Evolutionary conservation across 1,140 invertebrate species (phyloP), one percentile per base, ranked within the genome.

Genomic region (Parasteatoda tepidariorum): DNA sequence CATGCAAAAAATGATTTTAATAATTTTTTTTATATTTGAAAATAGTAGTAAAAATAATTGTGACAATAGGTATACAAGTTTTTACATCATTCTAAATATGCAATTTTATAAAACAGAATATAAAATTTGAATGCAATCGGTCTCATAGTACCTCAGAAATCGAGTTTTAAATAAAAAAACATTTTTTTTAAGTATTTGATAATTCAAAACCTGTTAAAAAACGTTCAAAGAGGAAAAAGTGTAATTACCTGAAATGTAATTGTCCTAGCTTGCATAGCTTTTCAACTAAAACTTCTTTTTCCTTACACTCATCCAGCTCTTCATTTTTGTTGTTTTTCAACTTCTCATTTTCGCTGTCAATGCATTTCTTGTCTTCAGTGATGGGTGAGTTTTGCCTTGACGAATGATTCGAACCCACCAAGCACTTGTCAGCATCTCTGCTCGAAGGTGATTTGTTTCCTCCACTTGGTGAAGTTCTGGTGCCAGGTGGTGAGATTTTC

Each of bases 221-320:
- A 6, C 57, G 22, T 0, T 2, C 57, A 61, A 28, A 11, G n/a
- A 24, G 2, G 3, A 22, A 24, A 26, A 67, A 15, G n/a, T 38
- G 6, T 2, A 2, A 41, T 79, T 28, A 81, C 78, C 70, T 95
- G 87, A 96, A 98, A 83, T 96, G 92, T 82, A 98, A 89, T 73
- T 95, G 93, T 0, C 97, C 97, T 61, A 98, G 91, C 85, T 92
- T 92, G 41, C 90, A 91, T 41, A 90, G 70, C 66, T 88, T 87
- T 67, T 91, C 90, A 2, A 88, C 74, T 34, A 87, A 85, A 31
- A 88, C 73, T 31, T 88, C 85, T 24, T 85, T 84, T 15, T 86
- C 84, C 9, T 86, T 85, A 15, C 86, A 87, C 18, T 86, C 85
- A 26, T 86, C 85, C 73, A 92, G 91, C 59, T 92, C 92, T 83